Evolutionary conservation across 92 coral and sea anemone genomes (phyloP), one percentile per base, ranked within the genome.

Genomic region (Porites cylindrica): DNA sequence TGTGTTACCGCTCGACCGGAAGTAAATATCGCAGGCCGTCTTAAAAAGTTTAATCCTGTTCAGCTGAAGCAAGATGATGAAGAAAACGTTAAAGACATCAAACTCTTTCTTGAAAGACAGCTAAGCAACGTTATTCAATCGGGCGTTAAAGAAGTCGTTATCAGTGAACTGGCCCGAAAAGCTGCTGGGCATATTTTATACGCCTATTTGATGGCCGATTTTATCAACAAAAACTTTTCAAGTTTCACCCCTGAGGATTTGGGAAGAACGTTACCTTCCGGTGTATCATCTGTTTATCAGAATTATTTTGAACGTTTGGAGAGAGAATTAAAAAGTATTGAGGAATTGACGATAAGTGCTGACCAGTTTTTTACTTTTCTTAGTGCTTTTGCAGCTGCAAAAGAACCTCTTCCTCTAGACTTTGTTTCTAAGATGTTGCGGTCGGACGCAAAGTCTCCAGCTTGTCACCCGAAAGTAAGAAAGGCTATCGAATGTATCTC

Each of bases 1-100:
- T 51, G 90, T 10, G 79, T 92, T 78, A 92, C 95, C 1, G 81
- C 95, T 23, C 76, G 95, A 72, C 91, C 90, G 47, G 93, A 92
- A 76, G 61, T 63, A 51, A 75, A 72, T 13, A 61, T 86, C 24
- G 51, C 59, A 32, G 61, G 17, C 59, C 76, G 23, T 38, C 88
- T 89, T 8, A 23, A 62, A 66, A 14, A 18, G 20, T 75, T 89
- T 1, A 19, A 86, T 0, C 88, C 93, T 13, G 26, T 89, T 24
- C 66, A 20, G 13, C 62, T 92, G 29, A 76, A 86, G 3, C 86
- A 88, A 12, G 17, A 77, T 16, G 75, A 79, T 72, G 70, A 86
- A 78, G 85, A 90, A 38, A 92, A 92, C 76, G n/a, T 82, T 6
- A 53, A 56, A 8, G 95, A 92, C 20, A 53, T 82, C 24, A 0